Base-by-base conservation (phyloP, 2,888 invertebrate genomes). In the Brachypterus glaber region DNA sequence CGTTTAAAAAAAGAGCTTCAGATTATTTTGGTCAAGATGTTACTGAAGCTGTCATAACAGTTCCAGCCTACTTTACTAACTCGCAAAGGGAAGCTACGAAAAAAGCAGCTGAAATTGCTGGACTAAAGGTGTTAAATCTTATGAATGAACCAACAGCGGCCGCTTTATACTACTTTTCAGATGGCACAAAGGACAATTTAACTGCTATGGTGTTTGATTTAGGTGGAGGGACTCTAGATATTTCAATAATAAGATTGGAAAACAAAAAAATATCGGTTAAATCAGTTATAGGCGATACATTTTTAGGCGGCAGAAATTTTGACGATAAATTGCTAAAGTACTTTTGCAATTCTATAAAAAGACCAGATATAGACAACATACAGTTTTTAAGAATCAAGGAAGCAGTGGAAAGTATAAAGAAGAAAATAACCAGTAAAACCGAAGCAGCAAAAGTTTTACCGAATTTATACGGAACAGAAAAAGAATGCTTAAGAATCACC, bases 71-170 rank as follows among this genome's bases (percentile, higher is more conserved):
- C 25, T 48, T 48, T 26, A 46, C 43, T 17, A 44, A 45, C 13
- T 43, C 44, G 1, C 47, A 48, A 39, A 37, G 47, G 27, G 40
- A 42, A 43, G 47, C 45, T 13, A 48, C 48, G 2, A 40, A 34
- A 11, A 33, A 14, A 17, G 49, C 49, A 11, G 46, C 45, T 7
- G 43, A 44, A 29, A 17, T 47, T 9, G 47, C 47, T 12, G 46
- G 39, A n/a, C 29, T 49, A 12, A 46, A 38, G 26, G 45, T 49
- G 11, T 15, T 47, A 8, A 47, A 40, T 11, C n/a, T n/a, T n/a
- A n/a, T n/a, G n/a, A n/a, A n/a, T n/a, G n/a, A n/a, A n/a, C 53
- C 53, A 4, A 54, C 52, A 2, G 54, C 54, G 3, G 51, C 55
- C 1, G 53, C 54, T 9, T 17, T 54, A 7, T 53, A 48, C 33